Conservation (phyloP, 2,113 vertebrate genomes). For the Chinchilla lanigera region DNA sequence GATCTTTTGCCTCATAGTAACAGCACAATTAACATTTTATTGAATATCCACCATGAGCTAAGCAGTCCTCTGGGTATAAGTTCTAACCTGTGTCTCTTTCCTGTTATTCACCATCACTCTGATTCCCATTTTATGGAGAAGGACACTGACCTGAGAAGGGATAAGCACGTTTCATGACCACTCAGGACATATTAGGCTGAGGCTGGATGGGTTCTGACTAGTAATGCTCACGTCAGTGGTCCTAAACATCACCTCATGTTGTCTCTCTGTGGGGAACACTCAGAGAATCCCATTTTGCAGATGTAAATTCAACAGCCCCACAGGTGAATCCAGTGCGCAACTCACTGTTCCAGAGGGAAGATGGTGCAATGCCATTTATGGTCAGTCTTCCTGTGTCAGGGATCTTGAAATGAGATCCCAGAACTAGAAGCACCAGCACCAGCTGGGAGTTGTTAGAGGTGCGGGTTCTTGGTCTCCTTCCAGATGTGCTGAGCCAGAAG, state of each 20-base stretch:
- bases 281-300: background rate
- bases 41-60: rapidly evolving
- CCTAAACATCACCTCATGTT: rapidly evolving
- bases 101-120: background rate
- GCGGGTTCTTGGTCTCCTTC: background rate
- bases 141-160: background rate
- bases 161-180: rapidly evolving
- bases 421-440: background rate
- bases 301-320: background rate
- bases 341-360: background rate
- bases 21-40: rapidly evolving
- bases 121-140: background rate
- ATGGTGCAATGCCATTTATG: rapidly evolving
- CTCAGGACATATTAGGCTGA: background rate
- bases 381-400: too few relatives aligned
- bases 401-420: background rate
- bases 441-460: background rate
- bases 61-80: rapidly evolving
- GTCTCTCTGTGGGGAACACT: too few relatives aligned
- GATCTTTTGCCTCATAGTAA: too few relatives aligned
- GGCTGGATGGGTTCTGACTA: background rate
- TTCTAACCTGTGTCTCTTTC: background rate
- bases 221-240: rapidly evolving
- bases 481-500: background rate
- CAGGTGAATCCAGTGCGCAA: rapidly evolving